Evolutionary conservation across 2,888 invertebrate genomes (phyloP).

Genomic region (Eueremaeus valkanovi): DNA sequence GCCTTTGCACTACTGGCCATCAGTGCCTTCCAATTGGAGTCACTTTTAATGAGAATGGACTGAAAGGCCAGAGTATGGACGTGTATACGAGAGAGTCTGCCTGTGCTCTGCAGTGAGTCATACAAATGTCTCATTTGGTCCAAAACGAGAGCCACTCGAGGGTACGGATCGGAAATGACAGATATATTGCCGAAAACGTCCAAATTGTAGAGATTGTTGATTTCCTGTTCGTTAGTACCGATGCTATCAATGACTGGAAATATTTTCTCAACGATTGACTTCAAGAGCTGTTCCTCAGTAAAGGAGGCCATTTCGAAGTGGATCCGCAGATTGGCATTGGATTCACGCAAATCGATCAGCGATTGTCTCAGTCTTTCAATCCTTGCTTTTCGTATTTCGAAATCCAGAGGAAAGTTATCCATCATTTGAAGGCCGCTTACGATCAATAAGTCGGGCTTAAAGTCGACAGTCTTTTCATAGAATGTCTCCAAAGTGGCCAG

Average conservation of each 20-base stretch:
- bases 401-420: slow-evolving; percentile 71
- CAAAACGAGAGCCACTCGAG: slow-evolving; percentile 70
- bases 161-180: slow-evolving; percentile 70
- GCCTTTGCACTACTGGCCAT: slow-evolving; percentile 77
- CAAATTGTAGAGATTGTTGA: slow-evolving; percentile 69
- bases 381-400: slow-evolving; percentile 63
- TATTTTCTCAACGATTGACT: slow-evolving; percentile 63
- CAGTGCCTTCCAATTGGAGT: slow-evolving; percentile 69
- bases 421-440: slow-evolving; percentile 82
- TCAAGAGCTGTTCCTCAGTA: slow-evolving; percentile 65
- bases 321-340: slow-evolving; percentile 54
- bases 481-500: slow-evolving; percentile 69
- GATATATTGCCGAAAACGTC: slow-evolving; percentile 67
- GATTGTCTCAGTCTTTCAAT: slow-evolving; percentile 64
- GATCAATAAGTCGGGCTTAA: slow-evolving; percentile 68
- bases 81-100: slow-evolving; percentile 68
- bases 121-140: slow-evolving; percentile 68
- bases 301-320: slow-evolving; percentile 87
- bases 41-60: slow-evolving; percentile 67
- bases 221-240: slow-evolving; percentile 84
- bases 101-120: slow-evolving; percentile 45
- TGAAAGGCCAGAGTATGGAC: slow-evolving; percentile 84
- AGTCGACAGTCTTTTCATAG: slow-evolving; percentile 60
- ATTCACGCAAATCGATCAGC: slow-evolving; percentile 55
- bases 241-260: slow-evolving; percentile 72